Percentiles rank a stretch among this genome's conserved stretches.
phyloP scores from a whole-genome alignment of 2,113 vertebrate genomes.

The Cervus canadensis region DNA sequence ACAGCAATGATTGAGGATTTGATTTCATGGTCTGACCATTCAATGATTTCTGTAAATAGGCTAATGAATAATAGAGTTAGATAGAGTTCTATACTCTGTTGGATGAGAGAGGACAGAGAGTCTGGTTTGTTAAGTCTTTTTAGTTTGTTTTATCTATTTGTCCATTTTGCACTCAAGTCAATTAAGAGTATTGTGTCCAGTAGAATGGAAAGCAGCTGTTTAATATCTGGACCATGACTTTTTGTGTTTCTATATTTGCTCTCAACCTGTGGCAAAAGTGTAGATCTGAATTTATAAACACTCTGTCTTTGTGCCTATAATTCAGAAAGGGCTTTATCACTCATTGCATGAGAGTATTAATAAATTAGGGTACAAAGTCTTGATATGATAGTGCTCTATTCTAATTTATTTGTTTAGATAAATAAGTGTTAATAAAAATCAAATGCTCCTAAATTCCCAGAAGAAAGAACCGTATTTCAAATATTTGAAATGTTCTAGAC shows the following conservation, averaged over 20 bases:
- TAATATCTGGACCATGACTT: background rate
- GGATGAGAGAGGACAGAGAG: background rate
- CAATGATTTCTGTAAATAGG: constrained; percentile 32
- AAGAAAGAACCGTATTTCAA: background rate
- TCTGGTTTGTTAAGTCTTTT: background rate
- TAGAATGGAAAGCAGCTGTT: background rate
- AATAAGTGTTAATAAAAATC: background rate
- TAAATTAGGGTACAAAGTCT: background rate
- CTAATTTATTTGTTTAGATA: background rate
- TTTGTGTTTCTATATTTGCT: background rate
- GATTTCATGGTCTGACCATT: background rate
- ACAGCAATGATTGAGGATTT: background rate
- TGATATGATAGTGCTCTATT: background rate
- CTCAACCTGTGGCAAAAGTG: background rate
- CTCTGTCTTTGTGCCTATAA: background rate
- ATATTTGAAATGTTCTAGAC: background rate
- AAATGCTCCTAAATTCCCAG: background rate
- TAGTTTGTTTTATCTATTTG: constrained; percentile 49
- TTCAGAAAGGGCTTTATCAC: background rate
- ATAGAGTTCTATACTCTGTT: background rate
- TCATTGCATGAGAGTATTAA: background rate
- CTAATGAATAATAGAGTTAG: background rate
- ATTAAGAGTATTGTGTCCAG: background rate
- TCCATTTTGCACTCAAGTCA: constrained; percentile 10
- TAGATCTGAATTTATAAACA: background rate